A percentile compares a stretch with the other conserved stretches of the same genome.
These are phyloP conservation scores for Lichenostomus cassidix DNA, from an alignment of 2,113 vertebrate genomes.

Conservation along the genomic window DNA sequence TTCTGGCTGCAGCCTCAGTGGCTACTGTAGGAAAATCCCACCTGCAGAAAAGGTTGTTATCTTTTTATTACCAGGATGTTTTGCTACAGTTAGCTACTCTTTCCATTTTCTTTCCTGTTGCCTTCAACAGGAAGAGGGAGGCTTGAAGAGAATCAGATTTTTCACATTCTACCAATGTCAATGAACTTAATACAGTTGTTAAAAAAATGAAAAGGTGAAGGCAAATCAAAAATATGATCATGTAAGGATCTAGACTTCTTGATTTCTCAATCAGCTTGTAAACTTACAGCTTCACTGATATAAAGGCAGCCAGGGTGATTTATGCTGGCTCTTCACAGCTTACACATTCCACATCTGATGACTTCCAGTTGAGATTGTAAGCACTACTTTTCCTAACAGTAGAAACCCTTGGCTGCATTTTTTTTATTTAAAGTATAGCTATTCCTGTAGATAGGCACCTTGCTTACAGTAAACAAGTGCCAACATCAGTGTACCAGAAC, in stretches of 20 bases:
- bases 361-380: neutral
- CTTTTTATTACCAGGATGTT: neutral
- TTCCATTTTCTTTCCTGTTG: neutral
- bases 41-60: fast-evolving
- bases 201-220: neutral
- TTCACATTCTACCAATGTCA: neutral
- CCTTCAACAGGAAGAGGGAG: neutral
- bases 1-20: neutral
- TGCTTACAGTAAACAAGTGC: neutral
- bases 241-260: neutral
- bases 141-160: neutral
- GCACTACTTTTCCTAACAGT: neutral
- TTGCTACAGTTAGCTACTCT: neutral
- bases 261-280: neutral
- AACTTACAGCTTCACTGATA: neutral
- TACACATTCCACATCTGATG: fast-evolving
- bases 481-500: neutral
- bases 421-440: neutral
- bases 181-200: neutral
- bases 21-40: neutral
- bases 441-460: neutral
- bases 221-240: neutral
- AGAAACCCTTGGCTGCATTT: neutral
- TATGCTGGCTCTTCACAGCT: neutral
- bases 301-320: neutral